phyloP scores from a whole-genome alignment of 2,113 vertebrate genomes.

The Misgurnus anguillicaudatus region DNA sequence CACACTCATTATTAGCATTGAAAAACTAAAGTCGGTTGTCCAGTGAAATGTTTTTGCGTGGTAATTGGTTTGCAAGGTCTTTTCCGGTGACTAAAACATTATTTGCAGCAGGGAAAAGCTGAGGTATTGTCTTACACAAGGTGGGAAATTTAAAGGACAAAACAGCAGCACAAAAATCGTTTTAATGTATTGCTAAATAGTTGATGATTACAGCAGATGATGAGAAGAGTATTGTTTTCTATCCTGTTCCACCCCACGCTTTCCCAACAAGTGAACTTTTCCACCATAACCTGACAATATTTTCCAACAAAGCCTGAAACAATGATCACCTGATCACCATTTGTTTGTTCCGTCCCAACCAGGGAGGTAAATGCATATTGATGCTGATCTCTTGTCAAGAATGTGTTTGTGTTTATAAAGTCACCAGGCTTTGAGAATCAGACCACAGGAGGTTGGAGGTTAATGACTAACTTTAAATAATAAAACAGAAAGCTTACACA shows the following conservation, averaged over 20 bases:
- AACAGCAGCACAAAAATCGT: conserved; percentile 4
- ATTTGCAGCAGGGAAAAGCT: neutral
- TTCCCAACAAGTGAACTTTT: conserved; percentile 55
- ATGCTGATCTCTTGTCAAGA: neutral
- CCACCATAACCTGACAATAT: conserved; percentile 37
- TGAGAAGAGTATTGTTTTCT: conserved; percentile 60
- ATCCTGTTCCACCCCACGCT: conserved; percentile 64
- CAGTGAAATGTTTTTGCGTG: too few relatives aligned
- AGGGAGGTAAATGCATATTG: neutral
- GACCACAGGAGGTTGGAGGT: neutral
- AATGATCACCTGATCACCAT: conserved; percentile 23
- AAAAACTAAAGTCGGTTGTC: too few relatives aligned
- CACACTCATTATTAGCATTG: too few relatives aligned
- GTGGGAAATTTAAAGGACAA: conserved; percentile 22
- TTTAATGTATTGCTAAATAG: conserved; percentile 49
- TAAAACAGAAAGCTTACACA: neutral
- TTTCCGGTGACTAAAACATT: neutral
- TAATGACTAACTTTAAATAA: conserved; percentile 15
- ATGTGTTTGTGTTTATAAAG: neutral
- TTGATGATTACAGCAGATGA: conserved; percentile 53
- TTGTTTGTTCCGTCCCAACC: neutral
- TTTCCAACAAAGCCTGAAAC: conserved; percentile 14
- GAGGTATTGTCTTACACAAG: conserved; percentile 11
- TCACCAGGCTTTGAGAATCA: conserved; percentile 11
- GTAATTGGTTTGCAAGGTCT: too few relatives aligned